Percentiles rank a stretch among this genome's conserved stretches.
Conservation (phyloP, 2,888 invertebrate species). For the Amblyjoppa fuscipennis region DNA sequence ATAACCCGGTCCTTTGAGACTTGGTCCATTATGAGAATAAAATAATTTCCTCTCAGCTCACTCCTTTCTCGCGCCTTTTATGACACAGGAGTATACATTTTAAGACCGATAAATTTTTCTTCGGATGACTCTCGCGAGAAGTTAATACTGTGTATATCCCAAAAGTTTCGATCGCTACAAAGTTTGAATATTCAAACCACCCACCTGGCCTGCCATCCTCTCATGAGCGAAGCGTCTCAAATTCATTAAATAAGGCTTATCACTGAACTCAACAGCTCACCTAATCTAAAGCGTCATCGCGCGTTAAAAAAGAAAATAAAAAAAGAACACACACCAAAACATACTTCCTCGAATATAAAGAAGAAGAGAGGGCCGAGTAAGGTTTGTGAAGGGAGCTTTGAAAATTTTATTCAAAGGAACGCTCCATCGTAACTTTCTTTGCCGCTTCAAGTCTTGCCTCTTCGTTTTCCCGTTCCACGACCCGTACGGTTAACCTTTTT, state of each 20-base stretch:
- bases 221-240: not conserved
- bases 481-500: slow-evolving; percentile 48
- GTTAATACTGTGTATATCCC: not conserved
- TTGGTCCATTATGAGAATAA: not conserved
- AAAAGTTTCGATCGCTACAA: not conserved
- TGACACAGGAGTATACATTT: not conserved
- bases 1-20: not conserved
- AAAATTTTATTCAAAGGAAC: slow-evolving; percentile 40
- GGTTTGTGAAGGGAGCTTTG: slow-evolving; percentile 8
- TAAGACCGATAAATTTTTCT: not conserved
- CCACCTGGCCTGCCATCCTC: not conserved
- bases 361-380: not conserved
- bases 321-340: not conserved
- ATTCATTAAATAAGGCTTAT: not conserved
- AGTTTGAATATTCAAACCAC: slow-evolving; percentile 5
- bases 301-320: not conserved
- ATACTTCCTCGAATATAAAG: slow-evolving; percentile 24
- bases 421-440: slow-evolving; percentile 19
- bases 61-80: not conserved
- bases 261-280: slow-evolving; percentile 4
- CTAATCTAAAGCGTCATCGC: not conserved
- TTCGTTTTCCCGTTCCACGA: slow-evolving; percentile 29
- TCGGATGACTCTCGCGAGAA: not conserved
- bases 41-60: not conserved
- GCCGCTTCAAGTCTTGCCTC: slow-evolving; percentile 8